Conservation (phyloP, 1,140 invertebrate genomes). For the Drosophila tristis region DNA sequence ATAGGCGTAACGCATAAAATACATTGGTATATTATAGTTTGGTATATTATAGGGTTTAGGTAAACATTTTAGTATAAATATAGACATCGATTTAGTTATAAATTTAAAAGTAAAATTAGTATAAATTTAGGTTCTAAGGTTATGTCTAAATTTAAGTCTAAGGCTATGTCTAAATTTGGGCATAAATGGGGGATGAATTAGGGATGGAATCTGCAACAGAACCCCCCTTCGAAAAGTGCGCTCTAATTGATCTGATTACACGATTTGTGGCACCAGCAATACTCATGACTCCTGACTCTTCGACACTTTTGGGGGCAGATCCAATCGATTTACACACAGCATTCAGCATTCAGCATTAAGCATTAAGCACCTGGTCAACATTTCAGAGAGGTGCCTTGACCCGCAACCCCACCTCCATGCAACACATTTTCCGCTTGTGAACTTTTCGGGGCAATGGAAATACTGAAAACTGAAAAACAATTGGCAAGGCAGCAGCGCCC, state of each 20-base stretch:
- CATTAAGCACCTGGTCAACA: slow-evolving; percentile 68
- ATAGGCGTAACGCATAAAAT: background rate
- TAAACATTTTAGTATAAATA: no score
- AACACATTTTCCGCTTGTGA: slow-evolving; percentile 38
- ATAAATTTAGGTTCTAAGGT: no score
- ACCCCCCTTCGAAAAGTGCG: slow-evolving; percentile 39
- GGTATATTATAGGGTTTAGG: no score
- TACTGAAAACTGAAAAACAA: slow-evolving; percentile 51
- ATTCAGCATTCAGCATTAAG: background rate
- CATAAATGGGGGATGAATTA: no score
- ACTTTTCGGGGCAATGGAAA: slow-evolving; percentile 49
- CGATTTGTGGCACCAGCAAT: slow-evolving; percentile 16
- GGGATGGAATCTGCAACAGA: no score
- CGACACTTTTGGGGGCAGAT: slow-evolving; percentile 39
- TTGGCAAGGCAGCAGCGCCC: slow-evolving; percentile 56
- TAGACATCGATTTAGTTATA: background rate
- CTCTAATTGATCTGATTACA: slow-evolving; percentile 75
- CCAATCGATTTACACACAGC: slow-evolving; percentile 51
- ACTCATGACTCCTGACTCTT: no score
- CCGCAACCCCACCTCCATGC: slow-evolving; percentile 51
- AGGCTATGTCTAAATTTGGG: no score
- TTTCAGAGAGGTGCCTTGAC: slow-evolving; percentile 47
- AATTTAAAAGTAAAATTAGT: background rate
- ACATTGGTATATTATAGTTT: no score
- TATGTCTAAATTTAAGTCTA: background rate